Conservation (phyloP, 2,113 vertebrate genomes). For the Chrysemys picta region DNA sequence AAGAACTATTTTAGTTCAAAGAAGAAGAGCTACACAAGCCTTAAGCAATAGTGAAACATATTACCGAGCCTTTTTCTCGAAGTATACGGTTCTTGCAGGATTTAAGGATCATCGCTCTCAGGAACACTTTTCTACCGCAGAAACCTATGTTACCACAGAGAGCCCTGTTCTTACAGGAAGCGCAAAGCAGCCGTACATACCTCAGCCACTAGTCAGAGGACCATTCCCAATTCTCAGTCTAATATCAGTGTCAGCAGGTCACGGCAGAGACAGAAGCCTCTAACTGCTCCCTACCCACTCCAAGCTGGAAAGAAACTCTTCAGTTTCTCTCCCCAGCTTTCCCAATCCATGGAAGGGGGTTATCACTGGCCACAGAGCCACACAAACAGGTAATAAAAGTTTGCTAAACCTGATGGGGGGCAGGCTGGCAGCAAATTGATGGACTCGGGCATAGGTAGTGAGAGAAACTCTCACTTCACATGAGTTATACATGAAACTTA, state of each 20-base stretch:
- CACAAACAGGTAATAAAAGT: accelerated
- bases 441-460: not conserved
- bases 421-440: not conserved
- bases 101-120: not conserved
- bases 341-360: not conserved
- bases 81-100: not conserved
- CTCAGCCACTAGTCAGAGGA: not conserved
- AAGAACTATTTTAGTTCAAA: conserved; percentile 16
- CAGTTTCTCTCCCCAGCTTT: not conserved
- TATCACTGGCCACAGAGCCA: not conserved
- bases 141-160: too few species aligned
- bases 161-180: not conserved
- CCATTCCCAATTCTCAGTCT: not conserved
- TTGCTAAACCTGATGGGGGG: not conserved
- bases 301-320: not conserved
- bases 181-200: accelerated
- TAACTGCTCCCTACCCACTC: not conserved
- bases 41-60: not conserved
- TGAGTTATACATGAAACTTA: not conserved
- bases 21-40: not conserved
- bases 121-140: not conserved
- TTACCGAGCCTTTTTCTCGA: accelerated
- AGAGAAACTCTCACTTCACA: not conserved
- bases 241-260: not conserved
- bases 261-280: not conserved